These are phyloP conservation scores for Eretmocerus hayati DNA, from an alignment of 2,888 invertebrate genomes.

Conservation along the genomic window DNA sequence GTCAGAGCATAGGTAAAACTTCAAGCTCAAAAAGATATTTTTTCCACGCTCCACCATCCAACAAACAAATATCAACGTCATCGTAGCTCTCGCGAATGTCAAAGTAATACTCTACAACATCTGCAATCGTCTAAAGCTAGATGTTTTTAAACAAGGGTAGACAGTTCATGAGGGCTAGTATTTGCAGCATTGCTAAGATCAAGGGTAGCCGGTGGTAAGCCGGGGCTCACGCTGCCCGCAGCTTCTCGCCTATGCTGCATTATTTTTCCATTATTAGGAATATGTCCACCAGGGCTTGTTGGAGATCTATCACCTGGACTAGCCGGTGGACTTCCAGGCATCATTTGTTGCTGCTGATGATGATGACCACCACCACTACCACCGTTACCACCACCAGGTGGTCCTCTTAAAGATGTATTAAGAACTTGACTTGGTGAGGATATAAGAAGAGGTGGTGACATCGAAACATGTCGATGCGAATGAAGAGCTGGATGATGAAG, in stretches of 20 bases:
- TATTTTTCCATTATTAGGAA: conserved; percentile 28
- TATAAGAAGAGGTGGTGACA: conserved; percentile 30
- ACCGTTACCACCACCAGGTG: too few relatives aligned
- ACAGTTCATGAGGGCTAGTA: conserved; percentile 62
- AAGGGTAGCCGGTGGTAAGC: conserved; percentile 54
- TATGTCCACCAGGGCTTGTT: conserved; percentile 37
- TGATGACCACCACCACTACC: too few relatives aligned
- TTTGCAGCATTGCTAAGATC: conserved; percentile 62
- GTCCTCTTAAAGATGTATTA: too few relatives aligned
- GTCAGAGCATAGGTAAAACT: too few relatives aligned
- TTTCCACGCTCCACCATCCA: too few relatives aligned
- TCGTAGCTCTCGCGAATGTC: too few relatives aligned
- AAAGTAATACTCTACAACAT: too few relatives aligned
- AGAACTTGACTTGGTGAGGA: conserved; percentile 9
- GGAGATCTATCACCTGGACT: conserved; percentile 42
- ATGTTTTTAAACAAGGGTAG: conserved; percentile 61
- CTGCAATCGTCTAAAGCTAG: too few relatives aligned
- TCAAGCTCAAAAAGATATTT: too few relatives aligned
- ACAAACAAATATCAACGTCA: too few relatives aligned
- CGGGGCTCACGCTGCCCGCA: conserved; percentile 60
- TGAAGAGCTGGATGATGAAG: conserved; percentile 17
- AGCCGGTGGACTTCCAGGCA: conserved; percentile 35
- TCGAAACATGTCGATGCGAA: conserved; percentile 28
- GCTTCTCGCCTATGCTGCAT: too few relatives aligned
- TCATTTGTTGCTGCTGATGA: conserved; percentile 14